Conservation (phyloP, 2,888 invertebrate species). For the Amphipyra tragopoginis region DNA sequence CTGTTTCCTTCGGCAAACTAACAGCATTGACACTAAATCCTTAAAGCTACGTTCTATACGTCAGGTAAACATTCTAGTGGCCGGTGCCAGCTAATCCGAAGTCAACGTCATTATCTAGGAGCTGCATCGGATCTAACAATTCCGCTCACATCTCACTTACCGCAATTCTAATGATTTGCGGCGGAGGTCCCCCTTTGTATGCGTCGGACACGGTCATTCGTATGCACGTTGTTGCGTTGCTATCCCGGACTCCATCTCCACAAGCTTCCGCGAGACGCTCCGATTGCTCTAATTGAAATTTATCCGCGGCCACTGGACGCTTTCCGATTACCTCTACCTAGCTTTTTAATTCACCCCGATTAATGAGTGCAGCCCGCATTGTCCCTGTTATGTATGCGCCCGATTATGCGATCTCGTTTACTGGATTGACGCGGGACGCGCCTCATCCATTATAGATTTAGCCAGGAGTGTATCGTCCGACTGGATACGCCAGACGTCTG, state of each 20-base stretch:
- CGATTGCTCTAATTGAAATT: constrained; percentile 88
- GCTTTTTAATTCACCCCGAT: constrained; percentile 69
- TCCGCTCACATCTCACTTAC: constrained; percentile 87
- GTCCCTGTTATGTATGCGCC: constrained; percentile 80
- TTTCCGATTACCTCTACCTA: constrained; percentile 72
- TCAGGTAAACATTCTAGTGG: constrained; percentile 66
- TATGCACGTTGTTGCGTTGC: constrained; percentile 76
- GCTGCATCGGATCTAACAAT: constrained; percentile 78
- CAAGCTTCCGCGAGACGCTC: constrained; percentile 82
- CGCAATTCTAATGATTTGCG: constrained; percentile 87
- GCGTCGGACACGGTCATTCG: constrained; percentile 75
- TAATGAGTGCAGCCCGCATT: constrained; percentile 74
- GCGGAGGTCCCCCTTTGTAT: constrained; percentile 86
- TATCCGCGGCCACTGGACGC: constrained; percentile 66
- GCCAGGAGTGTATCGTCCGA: constrained; percentile 79
- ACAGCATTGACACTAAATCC: constrained; percentile 56
- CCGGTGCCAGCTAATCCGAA: constrained; percentile 77
- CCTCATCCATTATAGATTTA: constrained; percentile 89
- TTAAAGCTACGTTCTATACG: constrained; percentile 49
- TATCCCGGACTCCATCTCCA: constrained; percentile 77
- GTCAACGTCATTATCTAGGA: constrained; percentile 78
- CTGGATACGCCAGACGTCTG: constrained; percentile 70
- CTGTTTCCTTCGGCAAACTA: constrained; percentile 12
- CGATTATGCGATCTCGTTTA: constrained; percentile 86
- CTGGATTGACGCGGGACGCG: constrained; percentile 84